phyloP scores from a whole-genome alignment of 2,797 vertebrate species.

The Synanceia verrucosa region DNA sequence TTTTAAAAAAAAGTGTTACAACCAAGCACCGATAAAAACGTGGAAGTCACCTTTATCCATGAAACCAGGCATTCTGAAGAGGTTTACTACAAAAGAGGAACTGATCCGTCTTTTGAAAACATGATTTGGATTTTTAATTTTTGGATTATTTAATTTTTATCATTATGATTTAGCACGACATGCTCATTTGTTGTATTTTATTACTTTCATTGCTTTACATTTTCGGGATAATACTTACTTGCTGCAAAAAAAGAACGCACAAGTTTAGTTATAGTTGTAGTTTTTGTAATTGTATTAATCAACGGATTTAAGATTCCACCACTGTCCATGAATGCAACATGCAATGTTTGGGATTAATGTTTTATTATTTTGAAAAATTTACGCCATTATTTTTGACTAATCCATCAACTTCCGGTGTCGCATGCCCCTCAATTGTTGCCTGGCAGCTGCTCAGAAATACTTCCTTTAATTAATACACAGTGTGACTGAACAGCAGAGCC shows the following conservation, averaged over 20 bases:
- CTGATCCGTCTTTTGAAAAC: too few species aligned
- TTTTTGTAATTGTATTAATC: not conserved
- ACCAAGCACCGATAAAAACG: too few species aligned
- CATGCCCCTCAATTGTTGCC: constrained; percentile 12
- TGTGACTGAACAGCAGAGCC: not conserved
- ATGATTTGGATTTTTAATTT: too few species aligned
- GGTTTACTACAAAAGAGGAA: too few species aligned
- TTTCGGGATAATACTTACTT: not conserved
- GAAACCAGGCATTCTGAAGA: too few species aligned
- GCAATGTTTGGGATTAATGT: not conserved
- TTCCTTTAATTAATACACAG: constrained; percentile 36
- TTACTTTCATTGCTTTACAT: not conserved
- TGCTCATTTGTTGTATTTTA: too few species aligned
- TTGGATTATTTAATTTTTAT: too few species aligned
- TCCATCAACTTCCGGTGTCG: constrained; percentile 29
- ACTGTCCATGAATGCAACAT: not conserved
- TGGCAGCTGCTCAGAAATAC: constrained; percentile 18
- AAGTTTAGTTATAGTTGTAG: too few species aligned
- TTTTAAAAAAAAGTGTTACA: not conserved
- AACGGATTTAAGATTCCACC: not conserved
- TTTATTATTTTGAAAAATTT: not conserved
- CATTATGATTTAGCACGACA: too few species aligned
- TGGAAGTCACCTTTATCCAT: too few species aligned
- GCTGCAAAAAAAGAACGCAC: too few species aligned
- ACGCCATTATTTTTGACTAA: constrained; percentile 46